Evolutionary conservation across 2,888 invertebrate genomes (phyloP), one percentile per base, ranked within the genome.

Genomic region (Elysia crispata): DNA sequence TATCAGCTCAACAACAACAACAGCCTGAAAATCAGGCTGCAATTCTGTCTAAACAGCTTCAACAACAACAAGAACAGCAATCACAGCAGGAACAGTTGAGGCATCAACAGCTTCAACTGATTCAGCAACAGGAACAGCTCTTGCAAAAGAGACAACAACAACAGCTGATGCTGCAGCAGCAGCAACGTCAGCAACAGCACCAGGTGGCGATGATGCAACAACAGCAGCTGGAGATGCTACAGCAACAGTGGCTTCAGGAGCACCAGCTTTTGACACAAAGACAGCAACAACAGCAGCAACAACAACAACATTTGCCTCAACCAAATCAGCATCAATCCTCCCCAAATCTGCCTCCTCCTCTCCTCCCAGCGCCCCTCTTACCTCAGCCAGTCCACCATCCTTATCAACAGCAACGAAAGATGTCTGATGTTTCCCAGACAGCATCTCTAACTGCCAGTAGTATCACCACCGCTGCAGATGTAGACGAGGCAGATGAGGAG

Each of bases 401-500:
- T 41, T 41, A 41, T 41, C 60, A 60, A 18, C 60, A 3, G 15
- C 60, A 60, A 23, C 60, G 23, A 15, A 60, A 41, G 11, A 3
- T 41, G 41, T 41, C 41, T 3, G 41, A 41, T 11, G 41, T 41
- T 41, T 41, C 41, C 41, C 41, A 41, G 41, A 41, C 41, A 41
- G 11, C 41, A 41, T 41, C 41, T 41, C 3, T 41, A 11, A 41
- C 41, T 3, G 41, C 41, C 41, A 41, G 41, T 41, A 41, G 41
- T 11, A 41, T 41, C 41, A 41, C 41, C 41, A 23, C 18, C 25
- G 6, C 28, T 6, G 28, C 20, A 23, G 28, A 54, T 30, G 70
- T 30, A 11, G 54, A 73, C 25, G 50, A 72, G 18, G 49, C 70
- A 15, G 73, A 78, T n/a, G 75, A 79, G 8, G 80, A 80, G 50